Conservation (phyloP, 2,113 vertebrate species). For the Pelmatolapia mariae region DNA sequence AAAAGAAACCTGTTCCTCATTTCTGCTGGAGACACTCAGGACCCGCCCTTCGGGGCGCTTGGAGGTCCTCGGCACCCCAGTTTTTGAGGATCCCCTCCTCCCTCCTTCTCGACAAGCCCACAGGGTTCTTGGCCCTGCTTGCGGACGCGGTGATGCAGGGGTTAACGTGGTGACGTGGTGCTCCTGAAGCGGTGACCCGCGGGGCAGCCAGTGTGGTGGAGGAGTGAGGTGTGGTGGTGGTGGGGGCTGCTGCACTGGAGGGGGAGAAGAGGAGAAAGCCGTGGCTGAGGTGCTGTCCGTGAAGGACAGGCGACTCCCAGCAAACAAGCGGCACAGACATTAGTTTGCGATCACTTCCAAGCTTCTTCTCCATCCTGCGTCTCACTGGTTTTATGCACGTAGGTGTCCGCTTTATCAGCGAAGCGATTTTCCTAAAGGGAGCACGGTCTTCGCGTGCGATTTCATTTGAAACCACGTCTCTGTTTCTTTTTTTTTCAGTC, state of each 20-base stretch:
- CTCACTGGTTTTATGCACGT: constrained; percentile 29
- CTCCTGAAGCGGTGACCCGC: constrained; percentile 67
- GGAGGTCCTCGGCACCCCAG: not conserved
- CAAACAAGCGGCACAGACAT: not conserved
- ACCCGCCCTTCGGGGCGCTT: constrained; percentile 23
- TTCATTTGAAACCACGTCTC: not conserved
- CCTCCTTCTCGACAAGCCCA: not conserved
- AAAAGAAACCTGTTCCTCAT: constrained; percentile 45
- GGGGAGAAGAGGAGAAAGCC: constrained; percentile 38
- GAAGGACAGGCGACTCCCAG: not conserved
- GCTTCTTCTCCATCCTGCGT: constrained; percentile 15
- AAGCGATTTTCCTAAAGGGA: constrained; percentile 31
- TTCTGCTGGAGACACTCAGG: constrained; percentile 9
- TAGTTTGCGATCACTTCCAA: constrained; percentile 6
- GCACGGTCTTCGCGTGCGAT: constrained; percentile 23
- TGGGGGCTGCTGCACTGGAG: constrained; percentile 27
- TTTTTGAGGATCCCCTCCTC: not conserved
- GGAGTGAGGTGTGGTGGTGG: not conserved
- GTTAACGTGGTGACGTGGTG: constrained; percentile 73
- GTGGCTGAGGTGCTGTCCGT: constrained; percentile 41
- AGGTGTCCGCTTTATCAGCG: constrained; percentile 35
- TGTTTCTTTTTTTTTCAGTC: not conserved
- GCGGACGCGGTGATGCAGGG: constrained; percentile 46
- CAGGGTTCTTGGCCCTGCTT: not conserved
- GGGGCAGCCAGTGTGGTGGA: constrained; percentile 38